Evolutionary conservation across 2,797 vertebrate genomes (phyloP).

Genomic region (Enteromius paludinosus): DNA sequence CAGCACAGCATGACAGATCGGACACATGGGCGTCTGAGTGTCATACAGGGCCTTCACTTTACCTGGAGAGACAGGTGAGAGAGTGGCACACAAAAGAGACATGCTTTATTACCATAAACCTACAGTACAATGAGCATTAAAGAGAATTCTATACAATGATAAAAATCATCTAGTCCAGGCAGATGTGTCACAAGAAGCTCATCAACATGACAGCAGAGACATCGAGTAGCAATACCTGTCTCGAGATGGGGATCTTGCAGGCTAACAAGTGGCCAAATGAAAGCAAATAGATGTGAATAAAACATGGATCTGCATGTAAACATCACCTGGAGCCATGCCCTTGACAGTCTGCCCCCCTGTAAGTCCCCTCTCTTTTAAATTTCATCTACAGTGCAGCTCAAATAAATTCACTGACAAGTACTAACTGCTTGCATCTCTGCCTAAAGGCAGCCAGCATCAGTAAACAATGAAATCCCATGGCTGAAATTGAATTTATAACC

Average conservation of each 20-base stretch:
- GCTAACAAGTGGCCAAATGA: conserved; percentile 74
- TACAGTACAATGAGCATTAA: conserved; percentile 5
- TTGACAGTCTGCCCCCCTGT: conserved; percentile 68
- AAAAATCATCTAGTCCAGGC: conserved; percentile 16
- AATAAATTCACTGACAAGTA: conserved; percentile 81
- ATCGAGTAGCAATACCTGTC: background rate
- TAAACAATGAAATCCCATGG: conserved; percentile 91
- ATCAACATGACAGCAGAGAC: conserved; percentile 44
- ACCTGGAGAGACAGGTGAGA: conserved; percentile 71
- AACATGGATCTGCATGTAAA: conserved; percentile 67
- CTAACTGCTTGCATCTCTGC: conserved; percentile 73
- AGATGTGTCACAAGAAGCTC: conserved; percentile 57
- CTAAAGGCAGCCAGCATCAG: conserved; percentile 80
- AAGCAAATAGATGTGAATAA: conserved; percentile 83
- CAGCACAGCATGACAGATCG: conserved; percentile 90
- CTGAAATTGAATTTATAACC: conserved; percentile 99
- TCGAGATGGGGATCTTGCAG: conserved; percentile 61
- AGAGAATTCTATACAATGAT: conserved; percentile 11
- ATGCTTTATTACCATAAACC: background rate
- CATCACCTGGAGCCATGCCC: conserved; percentile 69
- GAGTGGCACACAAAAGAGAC: conserved; percentile 1
- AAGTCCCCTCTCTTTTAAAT: conserved; percentile 68
- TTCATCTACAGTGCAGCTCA: conserved; percentile 65
- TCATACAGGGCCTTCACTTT: conserved; percentile 91
- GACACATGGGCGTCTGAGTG: conserved; percentile 90